Evolutionary conservation across 2,888 invertebrate species (phyloP), one percentile per base, ranked within the genome.

Genomic region (Cordylochernes scorpioides): DNA sequence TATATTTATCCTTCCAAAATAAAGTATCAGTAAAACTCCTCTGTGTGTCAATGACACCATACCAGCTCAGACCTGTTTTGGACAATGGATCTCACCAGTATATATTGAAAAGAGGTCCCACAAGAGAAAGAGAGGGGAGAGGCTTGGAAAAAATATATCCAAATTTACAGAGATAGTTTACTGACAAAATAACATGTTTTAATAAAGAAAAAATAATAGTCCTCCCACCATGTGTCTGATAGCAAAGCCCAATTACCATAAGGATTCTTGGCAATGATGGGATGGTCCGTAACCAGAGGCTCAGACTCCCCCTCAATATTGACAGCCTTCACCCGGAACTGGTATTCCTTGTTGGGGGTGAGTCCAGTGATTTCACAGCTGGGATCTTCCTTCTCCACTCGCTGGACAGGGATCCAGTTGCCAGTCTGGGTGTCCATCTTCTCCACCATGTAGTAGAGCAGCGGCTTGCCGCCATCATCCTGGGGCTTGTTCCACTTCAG

Each of bases 221-320:
- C n/a, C n/a, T n/a, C n/a, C n/a, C n/a, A n/a, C n/a, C n/a, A n/a
- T n/a, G n/a, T n/a, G n/a, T 25, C 24, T 17, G 27, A 5, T 17
- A 49, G 60, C 7, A 27, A 55, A 46, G 8, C 14, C 2, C 8
- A 4, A 7, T 27, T 29, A 73, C 72, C 80, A 50, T 68, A 97
- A 42, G 94, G 94, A 64, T 97, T 94, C 60, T 94, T 97, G 15
- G 94, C 91, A 12, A 73, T 51, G 35, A 74, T 77, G 3, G 74
- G 65, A 45, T 68, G 65, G 30, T 82, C 78, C n/a, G 82, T 77
- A 52, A 80, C 77, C 39, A 91, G 54, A 5, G 94, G 91, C 46
- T 94, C 26, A 68, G 84, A 55, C 30, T 53, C 53, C 68, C 91
- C 54, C 59, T 58, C 60, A 29, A 53, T 49, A 44, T 63, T 62